Evolutionary conservation across 2,113 vertebrate species (phyloP).

Genomic region (Eptesicus fuscus): DNA sequence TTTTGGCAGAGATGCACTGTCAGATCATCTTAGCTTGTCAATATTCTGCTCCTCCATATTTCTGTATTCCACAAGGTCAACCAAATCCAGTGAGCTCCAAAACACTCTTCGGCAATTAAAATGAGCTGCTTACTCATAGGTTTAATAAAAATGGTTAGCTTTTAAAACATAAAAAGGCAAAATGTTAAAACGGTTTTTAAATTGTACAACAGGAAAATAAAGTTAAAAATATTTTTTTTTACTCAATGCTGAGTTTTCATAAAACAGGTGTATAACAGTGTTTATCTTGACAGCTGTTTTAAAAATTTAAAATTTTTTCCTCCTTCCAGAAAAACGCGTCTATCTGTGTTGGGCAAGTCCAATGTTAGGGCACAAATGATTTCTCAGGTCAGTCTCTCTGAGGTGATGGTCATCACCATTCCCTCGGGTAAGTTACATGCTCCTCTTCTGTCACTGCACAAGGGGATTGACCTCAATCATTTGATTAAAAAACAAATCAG

Average conservation of each 20-base stretch:
- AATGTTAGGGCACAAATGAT: conserved; percentile 84
- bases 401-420: conserved; percentile 81
- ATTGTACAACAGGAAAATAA: conserved; percentile 92
- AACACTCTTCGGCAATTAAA: conserved; percentile 84
- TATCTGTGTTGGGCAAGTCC: conserved; percentile 83
- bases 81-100: conserved; percentile 87
- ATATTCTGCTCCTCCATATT: conserved; percentile 76
- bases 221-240: conserved; percentile 88
- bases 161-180: conserved; percentile 90
- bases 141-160: conserved; percentile 90
- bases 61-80: conserved; percentile 83
- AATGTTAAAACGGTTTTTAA: conserved; percentile 89
- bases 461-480: conserved; percentile 85
- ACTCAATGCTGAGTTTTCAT: conserved; percentile 85
- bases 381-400: conserved; percentile 83
- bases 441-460: conserved; percentile 84
- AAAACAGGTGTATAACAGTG: conserved; percentile 87
- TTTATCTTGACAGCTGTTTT: conserved; percentile 85
- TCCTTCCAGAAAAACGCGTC: conserved; percentile 80
- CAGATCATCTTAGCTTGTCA: conserved; percentile 77
- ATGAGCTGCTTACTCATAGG: conserved; percentile 82
- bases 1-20: conserved; percentile 87
- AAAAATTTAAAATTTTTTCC: conserved; percentile 87
- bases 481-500: conserved; percentile 88
- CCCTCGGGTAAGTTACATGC: conserved; percentile 80